These are phyloP conservation scores for Drosophila parvula DNA, from an alignment of 1,140 invertebrate genomes.

Conservation along the genomic window DNA sequence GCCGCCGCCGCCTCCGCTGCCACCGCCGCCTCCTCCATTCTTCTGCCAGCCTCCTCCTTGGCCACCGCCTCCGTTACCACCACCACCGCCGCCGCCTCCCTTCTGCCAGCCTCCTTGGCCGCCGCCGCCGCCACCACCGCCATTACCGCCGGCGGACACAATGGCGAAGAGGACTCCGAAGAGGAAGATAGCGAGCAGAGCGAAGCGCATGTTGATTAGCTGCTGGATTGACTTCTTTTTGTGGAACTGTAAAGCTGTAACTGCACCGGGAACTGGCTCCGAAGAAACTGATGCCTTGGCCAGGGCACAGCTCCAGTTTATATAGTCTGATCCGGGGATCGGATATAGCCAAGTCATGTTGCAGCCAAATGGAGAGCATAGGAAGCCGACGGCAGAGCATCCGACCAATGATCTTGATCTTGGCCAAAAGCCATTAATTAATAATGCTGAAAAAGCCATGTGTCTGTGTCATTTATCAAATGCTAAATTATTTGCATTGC, in stretches of 20 bases:
- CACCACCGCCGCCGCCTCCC: conserved; percentile 5
- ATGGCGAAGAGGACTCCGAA: conserved; percentile 34
- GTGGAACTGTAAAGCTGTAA: conserved; percentile 12
- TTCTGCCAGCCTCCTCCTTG: conserved; percentile 35
- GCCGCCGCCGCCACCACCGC: conserved; percentile 21
- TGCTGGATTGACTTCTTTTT: not conserved
- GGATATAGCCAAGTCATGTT: conserved; percentile 29
- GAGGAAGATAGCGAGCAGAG: conserved; percentile 38
- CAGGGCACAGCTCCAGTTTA: conserved; percentile 5
- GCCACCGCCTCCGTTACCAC: conserved; percentile 7
- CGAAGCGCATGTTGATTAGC: conserved; percentile 28
- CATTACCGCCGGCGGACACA: conserved; percentile 28
- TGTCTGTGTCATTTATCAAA: not conserved
- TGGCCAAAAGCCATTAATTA: conserved; percentile 25
- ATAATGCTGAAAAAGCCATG: not conserved
- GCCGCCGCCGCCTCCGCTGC: conserved; percentile 8
- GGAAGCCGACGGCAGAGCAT: not conserved
- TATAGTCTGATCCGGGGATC: conserved; percentile 6
- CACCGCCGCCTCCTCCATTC: conserved; percentile 8
- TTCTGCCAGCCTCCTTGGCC: conserved; percentile 22
- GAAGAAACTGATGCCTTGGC: conserved; percentile 33
- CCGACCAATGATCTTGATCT: conserved; percentile 30
- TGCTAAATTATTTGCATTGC: not conserved
- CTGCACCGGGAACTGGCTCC: conserved; percentile 15
- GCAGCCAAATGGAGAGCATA: conserved; percentile 12